Conservation (phyloP, 2,797 vertebrate species). For the Hafferia zeledoni region DNA sequence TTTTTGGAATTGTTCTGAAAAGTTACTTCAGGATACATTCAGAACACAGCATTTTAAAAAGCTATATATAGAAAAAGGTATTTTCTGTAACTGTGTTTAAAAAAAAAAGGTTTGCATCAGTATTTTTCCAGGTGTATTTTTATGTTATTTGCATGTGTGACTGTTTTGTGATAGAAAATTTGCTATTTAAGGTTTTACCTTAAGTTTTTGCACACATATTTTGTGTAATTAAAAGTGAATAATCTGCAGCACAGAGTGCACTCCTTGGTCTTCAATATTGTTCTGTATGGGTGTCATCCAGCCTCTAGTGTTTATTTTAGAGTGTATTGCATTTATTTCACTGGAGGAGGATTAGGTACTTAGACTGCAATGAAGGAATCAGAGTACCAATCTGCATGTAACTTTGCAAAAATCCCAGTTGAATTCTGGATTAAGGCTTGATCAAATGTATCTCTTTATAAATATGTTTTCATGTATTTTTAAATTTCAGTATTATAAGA, state of each 20-base stretch:
- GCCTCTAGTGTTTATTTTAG: background rate
- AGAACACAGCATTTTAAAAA: background rate
- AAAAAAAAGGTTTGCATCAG: background rate
- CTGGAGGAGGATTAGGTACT: background rate
- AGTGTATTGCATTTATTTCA: background rate
- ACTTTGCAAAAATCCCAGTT: background rate
- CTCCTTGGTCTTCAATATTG: background rate
- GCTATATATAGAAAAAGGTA: background rate
- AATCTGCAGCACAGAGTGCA: background rate
- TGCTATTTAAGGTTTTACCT: background rate
- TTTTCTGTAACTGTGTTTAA: background rate
- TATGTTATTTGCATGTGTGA: background rate
- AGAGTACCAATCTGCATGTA: background rate
- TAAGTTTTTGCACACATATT: background rate
- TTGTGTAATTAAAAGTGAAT: background rate
- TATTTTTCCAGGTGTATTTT: background rate
- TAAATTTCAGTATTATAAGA: background rate
- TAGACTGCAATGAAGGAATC: background rate
- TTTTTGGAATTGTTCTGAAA: background rate
- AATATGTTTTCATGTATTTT: background rate
- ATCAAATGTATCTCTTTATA: background rate
- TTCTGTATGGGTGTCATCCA: background rate
- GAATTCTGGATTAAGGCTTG: background rate
- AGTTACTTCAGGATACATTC: background rate
- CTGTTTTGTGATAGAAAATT: background rate